Evolutionary conservation across 2,113 vertebrate species (phyloP), one percentile per base, ranked within the genome.

Genomic region (Poecile atricapillus): DNA sequence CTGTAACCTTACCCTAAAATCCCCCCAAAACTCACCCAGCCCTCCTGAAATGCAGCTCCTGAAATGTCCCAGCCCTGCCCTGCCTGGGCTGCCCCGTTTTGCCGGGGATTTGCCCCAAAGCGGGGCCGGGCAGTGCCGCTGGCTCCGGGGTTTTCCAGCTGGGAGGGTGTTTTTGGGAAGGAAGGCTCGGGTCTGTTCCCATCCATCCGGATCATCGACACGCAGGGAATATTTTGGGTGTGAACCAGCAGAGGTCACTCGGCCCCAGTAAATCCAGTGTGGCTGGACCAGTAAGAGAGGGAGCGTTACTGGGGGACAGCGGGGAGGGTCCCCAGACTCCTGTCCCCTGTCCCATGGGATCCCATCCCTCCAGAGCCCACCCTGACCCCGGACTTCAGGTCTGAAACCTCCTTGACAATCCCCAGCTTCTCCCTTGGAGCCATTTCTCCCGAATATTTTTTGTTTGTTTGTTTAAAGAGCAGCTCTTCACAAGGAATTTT

Each of bases 161-260:
- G 47, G 19, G 15, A 23, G 4, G n/a, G 6, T 13, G 25, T 23
- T 47, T 46, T 55, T 21, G 47, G 84, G 55, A 46, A 33, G 56
- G 84, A 13, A 37, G 13, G 33, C 1, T 11, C 47, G 5, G 39
- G 1, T 5, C 21, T 7, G 11, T 0, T 31, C 18, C 62, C 71
- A 11, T 16, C 59, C 67, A 0, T 0, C 7, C 3, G 23, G 6
- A 59, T 21, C 39, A 1, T 0, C 4, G 33, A 3, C 87, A 3
- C 0, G 11, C 39, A 2, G 70, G 24, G 62, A 23, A 43, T 25
- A 4, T 41, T 76, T 69, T 76, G 63, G 71, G 63, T 31, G 50
- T 4, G 49, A 83, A 83, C 87, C 87, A 77, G 79, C 43, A 90
- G 87, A 90, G 87, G 87, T 90, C 87, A 90, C 70, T 90, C 87